Conservation (phyloP, 2,113 vertebrate species). For the Casuarius casuarius region DNA sequence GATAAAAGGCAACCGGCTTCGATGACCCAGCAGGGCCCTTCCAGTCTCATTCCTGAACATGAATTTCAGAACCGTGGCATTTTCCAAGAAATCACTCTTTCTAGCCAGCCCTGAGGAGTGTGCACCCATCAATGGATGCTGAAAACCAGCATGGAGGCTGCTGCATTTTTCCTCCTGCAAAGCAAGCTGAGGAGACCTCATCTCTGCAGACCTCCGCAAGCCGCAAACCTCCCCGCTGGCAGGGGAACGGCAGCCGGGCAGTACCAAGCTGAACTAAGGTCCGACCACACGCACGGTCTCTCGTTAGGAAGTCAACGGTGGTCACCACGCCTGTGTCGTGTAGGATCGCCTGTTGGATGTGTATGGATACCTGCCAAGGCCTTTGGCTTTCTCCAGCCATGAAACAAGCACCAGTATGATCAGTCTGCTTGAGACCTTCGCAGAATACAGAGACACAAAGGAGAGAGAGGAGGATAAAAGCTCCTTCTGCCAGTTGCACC, state of each 20-base stretch:
- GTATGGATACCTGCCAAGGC: not conserved
- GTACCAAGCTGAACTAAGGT: not conserved
- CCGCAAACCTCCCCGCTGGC: not conserved
- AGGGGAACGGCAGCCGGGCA: accelerated
- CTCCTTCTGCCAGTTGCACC: not conserved
- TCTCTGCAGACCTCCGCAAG: not conserved
- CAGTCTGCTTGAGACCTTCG: not conserved
- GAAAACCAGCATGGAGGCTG: not conserved
- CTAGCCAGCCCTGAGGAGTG: not conserved
- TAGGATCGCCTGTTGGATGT: not conserved
- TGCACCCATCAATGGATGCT: not conserved
- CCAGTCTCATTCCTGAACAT: not conserved
- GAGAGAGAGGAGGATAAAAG: no score
- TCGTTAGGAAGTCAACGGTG: not conserved
- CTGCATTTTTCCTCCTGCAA: not conserved
- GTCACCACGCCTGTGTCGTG: accelerated
- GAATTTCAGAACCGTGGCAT: not conserved
- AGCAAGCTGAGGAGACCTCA: not conserved
- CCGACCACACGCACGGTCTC: accelerated
- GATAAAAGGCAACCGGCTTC: not conserved
- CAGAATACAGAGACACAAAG: not conserved
- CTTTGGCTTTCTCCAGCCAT: not conserved
- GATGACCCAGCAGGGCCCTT: not conserved
- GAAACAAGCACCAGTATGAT: not conserved
- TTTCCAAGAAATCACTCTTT: not conserved